Percentiles rank a stretch among this genome's conserved stretches.
Conservation (phyloP, 2,797 vertebrate genomes). For the Poeciliopsis infans region DNA sequence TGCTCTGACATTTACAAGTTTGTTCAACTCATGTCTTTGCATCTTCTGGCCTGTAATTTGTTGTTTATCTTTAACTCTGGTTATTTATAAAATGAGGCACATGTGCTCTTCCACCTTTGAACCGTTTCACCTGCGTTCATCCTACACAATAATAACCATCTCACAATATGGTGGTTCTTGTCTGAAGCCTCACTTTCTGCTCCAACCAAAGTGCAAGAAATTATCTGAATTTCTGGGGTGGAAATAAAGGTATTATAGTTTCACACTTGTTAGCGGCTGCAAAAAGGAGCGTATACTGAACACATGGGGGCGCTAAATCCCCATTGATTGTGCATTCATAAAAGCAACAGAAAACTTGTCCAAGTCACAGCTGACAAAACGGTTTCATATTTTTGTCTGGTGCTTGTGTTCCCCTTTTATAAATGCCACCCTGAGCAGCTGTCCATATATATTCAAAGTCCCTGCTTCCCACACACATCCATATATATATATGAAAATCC, state of each 20-base stretch:
- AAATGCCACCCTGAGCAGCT: background rate
- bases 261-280: background rate
- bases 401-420: background rate
- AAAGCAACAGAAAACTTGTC: background rate
- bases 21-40: background rate
- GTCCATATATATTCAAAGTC: background rate
- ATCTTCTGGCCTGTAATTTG: background rate
- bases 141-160: background rate
- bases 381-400: background rate
- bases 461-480: too few species aligned
- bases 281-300: background rate
- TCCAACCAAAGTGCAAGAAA: background rate
- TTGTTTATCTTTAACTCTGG: background rate
- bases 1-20: slow-evolving; percentile 23
- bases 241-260: background rate
- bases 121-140: background rate
- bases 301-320: background rate
- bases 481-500: background rate
- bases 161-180: background rate
- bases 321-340: background rate
- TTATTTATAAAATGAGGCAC: background rate
- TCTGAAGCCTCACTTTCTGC: background rate
- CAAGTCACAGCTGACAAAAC: background rate
- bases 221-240: background rate
- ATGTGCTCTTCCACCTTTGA: background rate